These are phyloP conservation scores for Agrochola macilenta DNA, from an alignment of 2,888 invertebrate species.

Conservation along the genomic window DNA sequence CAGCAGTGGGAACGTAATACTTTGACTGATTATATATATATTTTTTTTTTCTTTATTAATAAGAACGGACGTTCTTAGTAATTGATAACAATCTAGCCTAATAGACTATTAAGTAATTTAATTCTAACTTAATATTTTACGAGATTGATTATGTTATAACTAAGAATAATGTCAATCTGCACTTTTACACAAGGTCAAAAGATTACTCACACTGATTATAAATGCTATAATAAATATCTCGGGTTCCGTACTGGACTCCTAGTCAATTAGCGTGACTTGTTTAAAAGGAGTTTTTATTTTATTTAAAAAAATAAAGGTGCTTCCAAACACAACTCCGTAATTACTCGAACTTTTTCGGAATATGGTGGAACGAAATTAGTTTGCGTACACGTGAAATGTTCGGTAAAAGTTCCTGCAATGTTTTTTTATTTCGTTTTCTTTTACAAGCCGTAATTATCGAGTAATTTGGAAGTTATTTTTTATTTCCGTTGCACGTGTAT, in stretches of 20 bases:
- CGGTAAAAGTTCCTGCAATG: constrained; percentile 25
- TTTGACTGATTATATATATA: background rate
- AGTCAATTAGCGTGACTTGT: constrained; percentile 77
- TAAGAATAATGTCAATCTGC: no score
- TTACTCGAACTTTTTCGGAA: constrained; percentile 62
- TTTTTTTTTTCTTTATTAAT: no score
- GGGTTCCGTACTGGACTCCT: constrained; percentile 65
- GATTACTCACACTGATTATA: background rate
- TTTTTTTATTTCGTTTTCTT: constrained; percentile 35
- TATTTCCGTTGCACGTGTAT: background rate
- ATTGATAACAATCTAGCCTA: no score
- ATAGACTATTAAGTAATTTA: no score
- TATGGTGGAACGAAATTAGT: constrained; percentile 54
- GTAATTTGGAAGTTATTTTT: constrained; percentile 11
- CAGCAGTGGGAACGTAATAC: background rate
- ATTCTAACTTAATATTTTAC: no score
- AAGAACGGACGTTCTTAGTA: no score
- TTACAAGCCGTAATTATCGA: constrained; percentile 16
- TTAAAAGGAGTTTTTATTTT: constrained; percentile 60
- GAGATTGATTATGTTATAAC: no score
- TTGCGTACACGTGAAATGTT: constrained; percentile 41
- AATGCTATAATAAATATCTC: constrained; percentile 67
- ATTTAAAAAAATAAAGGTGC: constrained; percentile 66
- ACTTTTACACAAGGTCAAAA: no score
- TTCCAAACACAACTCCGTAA: constrained; percentile 58